Evolutionary conservation across 2,797 vertebrate species (phyloP).

Genomic region (Amazonetta brasiliensis): DNA sequence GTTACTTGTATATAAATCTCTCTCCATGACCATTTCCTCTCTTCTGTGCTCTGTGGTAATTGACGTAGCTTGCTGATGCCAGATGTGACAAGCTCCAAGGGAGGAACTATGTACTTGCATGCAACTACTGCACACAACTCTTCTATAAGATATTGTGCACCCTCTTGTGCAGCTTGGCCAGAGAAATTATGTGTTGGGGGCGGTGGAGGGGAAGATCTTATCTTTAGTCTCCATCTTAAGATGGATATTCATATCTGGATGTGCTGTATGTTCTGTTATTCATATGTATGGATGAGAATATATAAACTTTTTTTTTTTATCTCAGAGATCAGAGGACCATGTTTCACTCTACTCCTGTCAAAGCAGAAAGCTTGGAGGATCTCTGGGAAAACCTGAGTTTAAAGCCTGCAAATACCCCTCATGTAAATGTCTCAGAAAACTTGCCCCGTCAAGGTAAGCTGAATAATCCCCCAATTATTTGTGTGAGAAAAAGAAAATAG

Average conservation of each 20-base stretch:
- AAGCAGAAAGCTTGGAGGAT: constrained; percentile 88
- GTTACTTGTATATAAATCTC: neutral
- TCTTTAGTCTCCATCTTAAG: neutral
- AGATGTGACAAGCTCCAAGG: neutral
- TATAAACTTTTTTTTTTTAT: neutral
- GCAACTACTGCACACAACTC: neutral
- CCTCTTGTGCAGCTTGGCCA: neutral
- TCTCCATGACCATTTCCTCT: neutral
- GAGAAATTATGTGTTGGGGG: neutral
- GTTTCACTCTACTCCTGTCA: constrained; percentile 80
- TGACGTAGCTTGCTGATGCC: neutral
- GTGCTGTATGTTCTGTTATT: neutral
- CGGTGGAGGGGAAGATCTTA: neutral
- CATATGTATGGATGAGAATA: neutral
- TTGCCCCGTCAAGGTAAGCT: constrained; percentile 88
- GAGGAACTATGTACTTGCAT: neutral
- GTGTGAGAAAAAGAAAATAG: neutral
- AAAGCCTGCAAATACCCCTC: constrained; percentile 83
- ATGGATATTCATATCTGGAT: neutral
- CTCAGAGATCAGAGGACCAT: constrained; percentile 81
- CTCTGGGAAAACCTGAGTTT: constrained; percentile 91
- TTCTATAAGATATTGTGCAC: neutral
- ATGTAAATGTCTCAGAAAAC: constrained; percentile 81
- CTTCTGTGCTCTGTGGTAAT: neutral
- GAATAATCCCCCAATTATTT: neutral